Evolutionary conservation across 2,888 invertebrate species (phyloP).

Genomic region (Plebejus melissa): DNA sequence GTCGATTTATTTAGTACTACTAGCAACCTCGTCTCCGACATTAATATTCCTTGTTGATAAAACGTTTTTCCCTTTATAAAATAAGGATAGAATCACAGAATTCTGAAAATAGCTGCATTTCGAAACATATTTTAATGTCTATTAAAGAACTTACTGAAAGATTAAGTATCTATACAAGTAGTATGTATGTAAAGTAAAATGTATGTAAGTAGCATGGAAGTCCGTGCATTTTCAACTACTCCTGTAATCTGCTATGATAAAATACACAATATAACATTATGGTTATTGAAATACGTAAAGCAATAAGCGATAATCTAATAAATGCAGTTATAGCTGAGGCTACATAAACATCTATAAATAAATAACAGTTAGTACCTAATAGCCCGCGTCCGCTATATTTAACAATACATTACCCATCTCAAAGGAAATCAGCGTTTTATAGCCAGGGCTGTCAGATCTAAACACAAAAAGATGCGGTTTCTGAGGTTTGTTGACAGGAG

Average conservation of each 20-base stretch:
- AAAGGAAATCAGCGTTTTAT: neutral
- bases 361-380: constrained; percentile 8
- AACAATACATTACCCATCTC: neutral
- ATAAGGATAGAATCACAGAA: too few relatives aligned
- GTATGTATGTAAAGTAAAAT: too few relatives aligned
- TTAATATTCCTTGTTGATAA: too few relatives aligned
- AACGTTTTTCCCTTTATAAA: too few relatives aligned
- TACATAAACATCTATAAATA: neutral
- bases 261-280: neutral
- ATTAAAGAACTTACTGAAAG: neutral
- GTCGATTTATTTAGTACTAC: too few relatives aligned
- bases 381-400: constrained; percentile 4
- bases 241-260: neutral
- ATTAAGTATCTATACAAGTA: neutral
- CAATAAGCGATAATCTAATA: neutral
- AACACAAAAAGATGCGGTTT: too few relatives aligned
- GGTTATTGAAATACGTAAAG: neutral
- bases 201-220: too few relatives aligned
- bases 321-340: neutral
- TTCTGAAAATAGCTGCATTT: too few relatives aligned
- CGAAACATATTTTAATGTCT: too few relatives aligned
- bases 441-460: neutral
- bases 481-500: neutral
- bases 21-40: too few relatives aligned
- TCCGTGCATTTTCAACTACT: neutral